Percentiles rank a stretch among this genome's conserved stretches.
Evolutionary conservation across 1,140 invertebrate genomes (phyloP).

Genomic region (Habropoda laboriosa): DNA sequence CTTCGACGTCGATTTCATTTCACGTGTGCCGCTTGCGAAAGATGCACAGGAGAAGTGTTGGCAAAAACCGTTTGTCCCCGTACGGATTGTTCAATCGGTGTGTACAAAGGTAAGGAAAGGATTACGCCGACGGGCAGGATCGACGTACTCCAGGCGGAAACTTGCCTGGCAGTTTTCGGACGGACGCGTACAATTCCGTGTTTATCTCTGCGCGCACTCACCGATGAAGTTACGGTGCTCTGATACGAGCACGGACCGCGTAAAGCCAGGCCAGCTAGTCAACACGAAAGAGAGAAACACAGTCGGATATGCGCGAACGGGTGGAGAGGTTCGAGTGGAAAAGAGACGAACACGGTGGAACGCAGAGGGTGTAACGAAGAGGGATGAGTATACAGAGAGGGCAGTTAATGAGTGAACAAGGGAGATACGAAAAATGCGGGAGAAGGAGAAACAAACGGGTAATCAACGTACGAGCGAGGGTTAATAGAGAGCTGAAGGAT

Average conservation of each 20-base stretch:
- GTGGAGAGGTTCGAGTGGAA: not conserved
- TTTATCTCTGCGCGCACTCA: slow-evolving; percentile 57
- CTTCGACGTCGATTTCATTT: slow-evolving; percentile 6
- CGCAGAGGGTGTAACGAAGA: not conserved
- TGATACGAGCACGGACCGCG: not conserved
- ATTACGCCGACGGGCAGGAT: not conserved
- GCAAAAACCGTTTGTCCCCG: slow-evolving; percentile 4
- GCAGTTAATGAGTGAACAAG: slow-evolving; percentile 30
- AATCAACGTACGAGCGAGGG: slow-evolving; percentile 20
- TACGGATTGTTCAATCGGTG: not conserved
- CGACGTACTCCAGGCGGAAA: slow-evolving; percentile 29
- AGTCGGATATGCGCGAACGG: not conserved
- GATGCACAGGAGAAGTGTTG: not conserved
- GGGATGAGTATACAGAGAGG: slow-evolving; percentile 13
- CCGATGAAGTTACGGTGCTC: slow-evolving; percentile 3
- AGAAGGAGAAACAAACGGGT: not conserved
- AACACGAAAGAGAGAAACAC: not conserved
- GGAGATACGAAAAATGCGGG: not conserved
- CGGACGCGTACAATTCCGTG: slow-evolving; percentile 50
- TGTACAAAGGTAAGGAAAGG: slow-evolving; percentile 5
- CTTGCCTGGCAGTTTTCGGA: slow-evolving; percentile 52
- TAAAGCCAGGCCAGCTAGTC: not conserved
- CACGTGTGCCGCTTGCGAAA: not conserved
- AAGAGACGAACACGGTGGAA: not conserved
- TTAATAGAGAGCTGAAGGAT: slow-evolving; percentile 17